Base-by-base conservation (phyloP, 1,140 invertebrate genomes). In the Aphaenogaster rudis region DNA sequence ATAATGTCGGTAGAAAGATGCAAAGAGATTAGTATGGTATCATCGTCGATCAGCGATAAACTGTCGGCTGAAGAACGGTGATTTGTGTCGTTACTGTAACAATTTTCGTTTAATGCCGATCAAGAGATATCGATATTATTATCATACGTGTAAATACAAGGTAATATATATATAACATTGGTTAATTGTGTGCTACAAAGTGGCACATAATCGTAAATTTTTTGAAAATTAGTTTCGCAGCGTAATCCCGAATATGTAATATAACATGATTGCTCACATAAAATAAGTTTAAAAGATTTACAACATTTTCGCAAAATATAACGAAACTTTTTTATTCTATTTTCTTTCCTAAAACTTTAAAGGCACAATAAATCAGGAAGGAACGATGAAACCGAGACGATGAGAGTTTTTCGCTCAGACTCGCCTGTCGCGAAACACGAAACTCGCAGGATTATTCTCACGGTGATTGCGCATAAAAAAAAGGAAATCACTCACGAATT, bases 1-100 rank as follows among this genome's bases (percentile, higher is more conserved):
- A 87, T 87, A 74, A 71, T 52, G 28, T 28, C 48, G 54, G 6
- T 15, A 81, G 28, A 76, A 67, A 57, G 33, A n/a, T 8, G 59
- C 59, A 52, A 76, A 81, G 54, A 63, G 77, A 87, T 88, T 87
- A 71, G 21, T 42, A 67, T 13, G 66, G 21, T 87, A 87, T 76
- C 69, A 33, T 76, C 45, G 76, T 81, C 72, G 76, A 81, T 88
- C 69, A 82, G 33, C 28, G 61, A 74, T 45, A 84, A 84, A 84
- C 50, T 48, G 21, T 50, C 8, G 11, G 11, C 17, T 63, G 13
- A 61, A 61, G 36, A 33, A 61, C n/a, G 36, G 15, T 28, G 13
- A 52, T 72, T 4, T 45, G 21, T 1, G 11, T 39, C 8, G 9
- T n/a, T 42, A 17, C 2, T 13, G 8, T 45, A 45, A 50, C 9